Conservation (phyloP, 2,113 vertebrate species). For the Halichoerus grypus region DNA sequence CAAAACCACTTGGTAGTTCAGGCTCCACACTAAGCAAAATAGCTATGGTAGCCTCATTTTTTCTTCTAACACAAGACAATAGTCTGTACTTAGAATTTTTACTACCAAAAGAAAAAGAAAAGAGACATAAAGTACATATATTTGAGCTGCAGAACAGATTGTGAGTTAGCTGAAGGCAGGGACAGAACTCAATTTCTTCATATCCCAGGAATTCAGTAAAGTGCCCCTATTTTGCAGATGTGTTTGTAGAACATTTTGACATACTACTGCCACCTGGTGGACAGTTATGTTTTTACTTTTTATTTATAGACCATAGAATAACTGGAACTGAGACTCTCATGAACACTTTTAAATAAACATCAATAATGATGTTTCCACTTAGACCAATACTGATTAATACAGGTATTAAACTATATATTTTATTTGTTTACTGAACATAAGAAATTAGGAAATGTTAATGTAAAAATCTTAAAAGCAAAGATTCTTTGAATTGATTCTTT, state of each 20-base stretch:
- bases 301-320: neutral
- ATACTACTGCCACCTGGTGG: constrained; percentile 73
- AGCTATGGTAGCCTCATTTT: neutral
- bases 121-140: neutral
- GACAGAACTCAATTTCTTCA: neutral
- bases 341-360: constrained; percentile 10
- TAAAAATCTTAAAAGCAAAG: neutral
- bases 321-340: neutral
- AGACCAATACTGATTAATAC: neutral
- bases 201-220: neutral
- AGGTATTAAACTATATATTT: neutral
- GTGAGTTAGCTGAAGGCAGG: neutral
- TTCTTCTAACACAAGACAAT: neutral
- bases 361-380: neutral
- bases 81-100: neutral
- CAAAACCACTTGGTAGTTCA: neutral
- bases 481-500: constrained; percentile 1
- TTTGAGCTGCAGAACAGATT: neutral
- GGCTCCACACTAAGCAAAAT: neutral
- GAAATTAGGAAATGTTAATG: neutral
- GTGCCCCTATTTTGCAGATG: too few relatives aligned
- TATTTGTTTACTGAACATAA: neutral
- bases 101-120: neutral
- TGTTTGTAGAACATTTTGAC: neutral
- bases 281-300: neutral